Evolutionary conservation across 2,888 invertebrate species (phyloP).

Genomic region (Antheraea yamamai): DNA sequence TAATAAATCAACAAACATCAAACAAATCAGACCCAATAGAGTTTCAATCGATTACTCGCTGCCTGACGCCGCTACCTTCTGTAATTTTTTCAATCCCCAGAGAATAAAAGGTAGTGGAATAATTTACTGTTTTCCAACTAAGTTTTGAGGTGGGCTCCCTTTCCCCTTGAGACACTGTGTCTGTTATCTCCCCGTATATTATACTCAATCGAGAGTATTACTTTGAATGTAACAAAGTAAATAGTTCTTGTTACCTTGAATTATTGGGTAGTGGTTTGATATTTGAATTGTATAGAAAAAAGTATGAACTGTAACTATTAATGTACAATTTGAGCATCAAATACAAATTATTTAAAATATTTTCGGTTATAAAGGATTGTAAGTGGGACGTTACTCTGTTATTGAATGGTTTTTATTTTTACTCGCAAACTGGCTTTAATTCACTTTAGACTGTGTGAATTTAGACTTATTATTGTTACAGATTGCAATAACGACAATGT

Average conservation of each 20-base stretch:
- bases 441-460: too few relatives aligned
- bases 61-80: constrained; percentile 44
- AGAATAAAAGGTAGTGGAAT: constrained; percentile 52
- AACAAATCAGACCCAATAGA: constrained; percentile 27
- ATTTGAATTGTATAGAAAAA: background rate
- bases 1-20: too few relatives aligned
- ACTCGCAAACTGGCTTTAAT: too few relatives aligned
- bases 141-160: constrained; percentile 63
- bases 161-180: constrained; percentile 43
- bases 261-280: background rate
- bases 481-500: too few relatives aligned
- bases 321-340: background rate
- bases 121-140: constrained; percentile 70
- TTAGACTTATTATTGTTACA: too few relatives aligned
- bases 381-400: too few relatives aligned
- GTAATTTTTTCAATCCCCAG: constrained; percentile 61
- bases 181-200: constrained; percentile 52
- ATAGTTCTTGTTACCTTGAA: constrained; percentile 21
- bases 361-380: too few relatives aligned
- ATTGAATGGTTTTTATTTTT: too few relatives aligned
- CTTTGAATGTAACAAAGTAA: constrained; percentile 35
- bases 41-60: constrained; percentile 53
- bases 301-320: background rate
- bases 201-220: constrained; percentile 47
- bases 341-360: too few relatives aligned